A percentile compares a stretch with the other conserved stretches of the same genome.
Conservation (phyloP, 2,797 vertebrate species). For the Danio choprae region DNA sequence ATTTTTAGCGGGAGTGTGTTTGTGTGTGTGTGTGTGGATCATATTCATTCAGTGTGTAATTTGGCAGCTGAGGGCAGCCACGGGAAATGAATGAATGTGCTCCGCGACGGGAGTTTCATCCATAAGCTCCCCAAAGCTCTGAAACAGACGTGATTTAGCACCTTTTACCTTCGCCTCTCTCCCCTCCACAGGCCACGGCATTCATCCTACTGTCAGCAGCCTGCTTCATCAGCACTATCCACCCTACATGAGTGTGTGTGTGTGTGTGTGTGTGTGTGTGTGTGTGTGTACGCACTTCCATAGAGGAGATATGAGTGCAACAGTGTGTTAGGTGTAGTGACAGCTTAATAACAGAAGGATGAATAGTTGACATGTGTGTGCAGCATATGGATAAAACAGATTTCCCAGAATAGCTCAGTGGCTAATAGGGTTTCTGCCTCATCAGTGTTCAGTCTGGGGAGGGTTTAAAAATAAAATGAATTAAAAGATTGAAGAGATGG, state of each 20-base stretch:
- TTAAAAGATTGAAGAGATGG: not conserved
- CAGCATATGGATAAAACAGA: conserved; percentile 34
- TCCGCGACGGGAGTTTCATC: conserved; percentile 53
- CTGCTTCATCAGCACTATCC: conserved; percentile 63
- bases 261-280: conserved; percentile 30
- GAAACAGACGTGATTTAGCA: conserved; percentile 67
- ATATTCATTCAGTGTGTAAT: conserved; percentile 19
- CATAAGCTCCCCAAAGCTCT: conserved; percentile 60
- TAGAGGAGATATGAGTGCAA: conserved; percentile 24
- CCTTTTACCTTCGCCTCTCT: conserved; percentile 56
- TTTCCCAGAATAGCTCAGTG: conserved; percentile 32
- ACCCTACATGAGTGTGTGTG: conserved; percentile 19
- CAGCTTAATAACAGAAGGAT: conserved; percentile 47
- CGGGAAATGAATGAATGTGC: conserved; percentile 56
- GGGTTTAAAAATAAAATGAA: conserved; percentile 12
- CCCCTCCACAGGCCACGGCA: conserved; percentile 49
- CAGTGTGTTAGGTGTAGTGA: conserved; percentile 38
- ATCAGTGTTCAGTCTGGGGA: not conserved
- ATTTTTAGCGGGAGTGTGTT: conserved; percentile 6
- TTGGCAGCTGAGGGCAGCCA: conserved; percentile 1
- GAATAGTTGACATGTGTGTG: conserved; percentile 24
- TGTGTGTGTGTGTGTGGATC: conserved; percentile 4
- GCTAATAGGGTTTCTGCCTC: conserved; percentile 37
- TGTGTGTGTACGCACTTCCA: conserved; percentile 26
- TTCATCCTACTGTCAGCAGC: conserved; percentile 62